These are phyloP conservation scores for Enteromius radiatus DNA, from an alignment of 2,797 vertebrate species.

Conservation along the genomic window DNA sequence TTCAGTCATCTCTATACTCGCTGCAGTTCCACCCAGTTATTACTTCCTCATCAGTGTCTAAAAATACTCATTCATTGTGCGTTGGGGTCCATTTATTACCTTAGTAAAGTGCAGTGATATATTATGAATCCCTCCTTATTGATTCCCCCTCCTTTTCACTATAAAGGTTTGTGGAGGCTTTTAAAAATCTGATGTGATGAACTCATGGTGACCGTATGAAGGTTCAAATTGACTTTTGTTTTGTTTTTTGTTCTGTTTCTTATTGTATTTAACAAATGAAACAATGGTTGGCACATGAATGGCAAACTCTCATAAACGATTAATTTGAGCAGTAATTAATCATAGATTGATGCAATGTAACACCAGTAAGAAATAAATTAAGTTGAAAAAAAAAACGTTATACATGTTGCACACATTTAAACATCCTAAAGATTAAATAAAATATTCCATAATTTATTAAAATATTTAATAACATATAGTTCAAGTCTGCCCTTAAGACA, in stretches of 20 bases:
- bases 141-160: neutral
- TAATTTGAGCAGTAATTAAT: neutral
- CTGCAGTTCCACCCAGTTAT: slow-evolving; percentile 31
- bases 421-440: neutral
- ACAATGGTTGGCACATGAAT: neutral
- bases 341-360: neutral
- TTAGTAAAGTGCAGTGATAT: slow-evolving; percentile 6
- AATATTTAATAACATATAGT: neutral
- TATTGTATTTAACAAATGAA: neutral
- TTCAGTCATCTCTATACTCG: neutral
- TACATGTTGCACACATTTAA: neutral
- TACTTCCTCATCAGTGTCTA: slow-evolving; percentile 22
- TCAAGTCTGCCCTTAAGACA: no score
- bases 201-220: neutral
- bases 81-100: neutral
- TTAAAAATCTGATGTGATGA: neutral
- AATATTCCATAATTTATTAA: neutral
- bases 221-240: neutral
- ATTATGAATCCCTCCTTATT: slow-evolving; percentile 5
- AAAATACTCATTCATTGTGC: slow-evolving; percentile 25
- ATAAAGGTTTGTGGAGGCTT: neutral
- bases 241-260: neutral
- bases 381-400: neutral
- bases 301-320: neutral
- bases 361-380: neutral